A percentile compares a stretch with the other conserved stretches of the same genome.
Evolutionary conservation across 2,113 vertebrate species (phyloP).

Genomic region (Fregata magnificens): DNA sequence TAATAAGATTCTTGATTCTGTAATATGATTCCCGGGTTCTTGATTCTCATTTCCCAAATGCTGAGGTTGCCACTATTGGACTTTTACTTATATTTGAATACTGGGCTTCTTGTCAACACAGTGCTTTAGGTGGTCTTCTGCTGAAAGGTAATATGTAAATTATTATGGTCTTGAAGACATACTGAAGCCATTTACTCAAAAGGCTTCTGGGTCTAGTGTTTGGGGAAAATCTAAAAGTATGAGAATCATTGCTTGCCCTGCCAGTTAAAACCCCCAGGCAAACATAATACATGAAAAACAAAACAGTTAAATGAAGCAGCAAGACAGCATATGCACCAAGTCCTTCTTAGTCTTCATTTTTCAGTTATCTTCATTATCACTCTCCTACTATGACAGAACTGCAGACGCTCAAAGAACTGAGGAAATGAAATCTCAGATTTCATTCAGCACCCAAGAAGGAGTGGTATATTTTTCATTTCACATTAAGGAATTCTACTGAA

Average conservation of each 20-base stretch:
- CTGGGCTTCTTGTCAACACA: not conserved
- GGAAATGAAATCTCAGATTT: conserved; percentile 5
- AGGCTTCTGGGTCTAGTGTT: not conserved
- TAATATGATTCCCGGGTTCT: not conserved
- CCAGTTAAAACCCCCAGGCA: not conserved
- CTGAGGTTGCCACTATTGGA: not conserved
- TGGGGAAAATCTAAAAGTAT: not conserved
- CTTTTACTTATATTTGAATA: not conserved
- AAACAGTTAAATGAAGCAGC: conserved; percentile 40
- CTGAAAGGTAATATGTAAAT: not conserved
- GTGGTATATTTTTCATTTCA: not conserved
- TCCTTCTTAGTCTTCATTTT: not conserved
- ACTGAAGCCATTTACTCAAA: not conserved
- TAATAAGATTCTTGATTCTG: not conserved
- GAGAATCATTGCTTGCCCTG: not conserved
- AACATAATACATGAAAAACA: not conserved
- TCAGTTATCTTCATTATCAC: conserved; percentile 1
- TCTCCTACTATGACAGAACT: not conserved
- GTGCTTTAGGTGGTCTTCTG: not conserved
- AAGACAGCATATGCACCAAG: conserved; percentile 16
- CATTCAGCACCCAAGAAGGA: not conserved
- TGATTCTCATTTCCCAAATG: not conserved
- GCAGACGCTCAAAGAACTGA: not conserved
- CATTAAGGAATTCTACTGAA: not conserved
- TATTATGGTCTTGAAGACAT: not conserved